Evolutionary conservation across 2,113 vertebrate genomes (phyloP).

Genomic region (Paramormyrops kingsleyae): DNA sequence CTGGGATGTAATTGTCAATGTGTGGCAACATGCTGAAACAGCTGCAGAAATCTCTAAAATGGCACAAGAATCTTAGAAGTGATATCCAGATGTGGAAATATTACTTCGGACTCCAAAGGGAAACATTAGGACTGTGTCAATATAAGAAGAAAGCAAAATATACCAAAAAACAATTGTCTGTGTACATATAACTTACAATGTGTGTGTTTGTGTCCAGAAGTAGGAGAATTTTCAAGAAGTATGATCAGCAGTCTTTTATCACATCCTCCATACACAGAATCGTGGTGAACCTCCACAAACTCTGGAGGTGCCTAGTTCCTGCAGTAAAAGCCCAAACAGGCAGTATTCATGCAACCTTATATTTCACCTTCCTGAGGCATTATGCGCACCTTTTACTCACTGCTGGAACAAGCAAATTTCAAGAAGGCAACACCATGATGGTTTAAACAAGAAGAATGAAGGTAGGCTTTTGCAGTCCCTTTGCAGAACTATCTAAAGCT

Average conservation of each 20-base stretch:
- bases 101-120: not conserved
- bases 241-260: not conserved
- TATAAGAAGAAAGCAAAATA: not conserved
- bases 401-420: not conserved
- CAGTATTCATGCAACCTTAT: not conserved
- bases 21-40: not conserved
- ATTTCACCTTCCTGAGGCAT: not conserved
- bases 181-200: not conserved
- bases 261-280: not conserved
- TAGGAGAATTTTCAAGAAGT: not conserved
- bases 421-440: not conserved
- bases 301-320: not conserved
- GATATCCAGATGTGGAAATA: not conserved
- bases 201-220: not conserved
- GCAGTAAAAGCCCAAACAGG: not conserved
- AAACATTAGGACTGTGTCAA: not conserved
- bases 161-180: not conserved
- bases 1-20: not conserved
- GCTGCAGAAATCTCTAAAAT: not conserved
- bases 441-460: not conserved
- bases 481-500: constrained; percentile 1
- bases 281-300: not conserved
- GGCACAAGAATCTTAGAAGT: not conserved
- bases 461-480: not conserved
- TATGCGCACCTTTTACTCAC: not conserved